These are phyloP conservation scores for Myodes glareolus DNA, from an alignment of 2,113 vertebrate species.

Conservation along the genomic window DNA sequence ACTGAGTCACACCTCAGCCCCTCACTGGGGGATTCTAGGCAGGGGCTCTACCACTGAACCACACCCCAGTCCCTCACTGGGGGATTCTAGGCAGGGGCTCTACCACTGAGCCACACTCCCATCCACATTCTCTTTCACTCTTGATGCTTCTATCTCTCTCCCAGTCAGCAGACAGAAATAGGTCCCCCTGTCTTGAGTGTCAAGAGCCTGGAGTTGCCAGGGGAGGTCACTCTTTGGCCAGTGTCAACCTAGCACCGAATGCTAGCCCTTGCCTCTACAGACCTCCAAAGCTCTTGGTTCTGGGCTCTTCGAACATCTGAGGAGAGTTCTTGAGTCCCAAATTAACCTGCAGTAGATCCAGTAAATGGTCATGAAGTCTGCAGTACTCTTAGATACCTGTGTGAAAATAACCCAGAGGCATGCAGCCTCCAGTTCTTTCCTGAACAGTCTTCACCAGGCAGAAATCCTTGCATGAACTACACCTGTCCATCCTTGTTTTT, in stretches of 20 bases:
- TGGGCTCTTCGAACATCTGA: not conserved
- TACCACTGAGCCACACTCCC: not conserved
- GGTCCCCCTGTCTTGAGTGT: not conserved
- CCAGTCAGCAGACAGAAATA: not conserved
- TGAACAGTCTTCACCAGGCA: not conserved
- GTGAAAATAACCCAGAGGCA: not conserved
- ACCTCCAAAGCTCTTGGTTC: not conserved
- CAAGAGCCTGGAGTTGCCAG: not conserved
- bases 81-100: not conserved
- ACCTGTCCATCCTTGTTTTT: not conserved
- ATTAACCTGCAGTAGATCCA: no score
- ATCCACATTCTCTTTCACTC: not conserved
- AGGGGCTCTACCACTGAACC: not conserved
- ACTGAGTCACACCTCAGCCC: not conserved
- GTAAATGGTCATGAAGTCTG: not conserved
- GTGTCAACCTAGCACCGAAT: not conserved
- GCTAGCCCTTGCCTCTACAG: no score
- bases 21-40: not conserved
- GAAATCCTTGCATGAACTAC: not conserved
- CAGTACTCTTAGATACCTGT: not conserved
- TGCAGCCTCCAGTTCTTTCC: fast-evolving
- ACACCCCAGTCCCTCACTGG: not conserved
- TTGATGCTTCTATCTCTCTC: not conserved
- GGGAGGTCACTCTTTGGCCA: not conserved
- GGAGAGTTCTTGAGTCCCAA: not conserved